phyloP scores from a whole-genome alignment of 2,113 vertebrate genomes.

The Emberiza fucata region DNA sequence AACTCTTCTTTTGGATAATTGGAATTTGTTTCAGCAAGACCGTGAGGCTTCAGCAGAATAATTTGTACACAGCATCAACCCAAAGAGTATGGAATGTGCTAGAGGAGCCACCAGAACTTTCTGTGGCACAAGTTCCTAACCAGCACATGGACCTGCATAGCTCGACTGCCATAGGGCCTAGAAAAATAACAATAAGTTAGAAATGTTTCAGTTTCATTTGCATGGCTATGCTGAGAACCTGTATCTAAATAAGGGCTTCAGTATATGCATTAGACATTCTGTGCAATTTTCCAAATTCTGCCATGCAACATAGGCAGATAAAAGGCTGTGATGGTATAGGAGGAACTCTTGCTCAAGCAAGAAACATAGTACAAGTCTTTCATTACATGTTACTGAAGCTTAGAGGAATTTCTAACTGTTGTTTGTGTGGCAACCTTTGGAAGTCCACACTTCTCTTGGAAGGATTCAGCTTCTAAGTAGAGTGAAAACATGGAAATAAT shows the following conservation, averaged over 20 bases:
- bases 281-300: not conserved
- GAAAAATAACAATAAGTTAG: not conserved
- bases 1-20: not conserved
- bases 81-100: rapidly evolving
- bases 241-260: not conserved
- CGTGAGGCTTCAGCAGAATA: not conserved
- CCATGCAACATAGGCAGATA: not conserved
- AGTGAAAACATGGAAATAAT: not conserved
- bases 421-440: not conserved
- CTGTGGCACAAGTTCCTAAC: not conserved
- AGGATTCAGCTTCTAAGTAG: not conserved
- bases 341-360: not conserved
- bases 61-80: not conserved
- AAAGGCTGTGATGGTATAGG: not conserved
- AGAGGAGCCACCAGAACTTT: not conserved
- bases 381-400: not conserved
- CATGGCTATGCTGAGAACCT: not conserved
- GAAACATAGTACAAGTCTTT: not conserved
- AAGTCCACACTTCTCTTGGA: not conserved
- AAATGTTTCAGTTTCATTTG: not conserved
- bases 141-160: not conserved
- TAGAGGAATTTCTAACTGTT: not conserved
- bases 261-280: too few species aligned
- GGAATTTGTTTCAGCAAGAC: not conserved
- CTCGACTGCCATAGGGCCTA: not conserved